These are phyloP conservation scores for fruit fly (Drosophila melanogaster) DNA, from an alignment of 1,140 invertebrate genomes.

Conservation along the genomic window Release_6_plus_ISO1_MT NT_037436.4:12400501-12401000, in stretches of 20 bases:
- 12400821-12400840: too few relatives aligned
- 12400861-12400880: slow-evolving; percentile 92
- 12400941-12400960: slow-evolving; percentile 87
- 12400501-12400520: slow-evolving; percentile 92
- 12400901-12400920: slow-evolving; percentile 90
- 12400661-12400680: slow-evolving; percentile 90
- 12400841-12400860: slow-evolving; percentile 89
- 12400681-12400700: slow-evolving; percentile 92
- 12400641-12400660: slow-evolving; percentile 92
- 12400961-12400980: slow-evolving; percentile 85
- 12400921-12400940: slow-evolving; percentile 88
- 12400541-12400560: slow-evolving; percentile 88
- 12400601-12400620: slow-evolving; percentile 84
- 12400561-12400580: slow-evolving; percentile 87
- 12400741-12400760: slow-evolving; percentile 93
- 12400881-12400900: slow-evolving; percentile 89
- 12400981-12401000: slow-evolving; percentile 85
- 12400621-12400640: slow-evolving; percentile 91
- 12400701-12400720: slow-evolving; percentile 90
- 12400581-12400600: slow-evolving; percentile 84
- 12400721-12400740: slow-evolving; percentile 88
- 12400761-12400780: slow-evolving; percentile 89
- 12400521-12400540: slow-evolving; percentile 90
- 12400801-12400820: too few relatives aligned
- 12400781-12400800: slow-evolving; percentile 85